Conservation (phyloP, 2,888 invertebrate genomes). For the Stictocephala bisonia region DNA sequence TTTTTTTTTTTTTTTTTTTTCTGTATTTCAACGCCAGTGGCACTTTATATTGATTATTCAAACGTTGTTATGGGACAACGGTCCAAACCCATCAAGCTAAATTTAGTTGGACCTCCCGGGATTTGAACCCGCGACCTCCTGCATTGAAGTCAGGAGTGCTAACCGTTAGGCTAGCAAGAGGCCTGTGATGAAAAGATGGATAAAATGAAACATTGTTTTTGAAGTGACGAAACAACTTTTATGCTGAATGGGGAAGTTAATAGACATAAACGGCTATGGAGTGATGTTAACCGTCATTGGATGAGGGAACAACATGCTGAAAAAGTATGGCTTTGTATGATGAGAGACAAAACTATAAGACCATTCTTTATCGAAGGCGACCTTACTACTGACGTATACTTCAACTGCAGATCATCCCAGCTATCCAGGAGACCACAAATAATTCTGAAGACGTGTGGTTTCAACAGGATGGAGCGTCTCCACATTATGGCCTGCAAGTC, state of each 20-base stretch:
- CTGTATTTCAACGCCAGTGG: too few species aligned
- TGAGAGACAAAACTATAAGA: not conserved
- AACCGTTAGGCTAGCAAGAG: too few species aligned
- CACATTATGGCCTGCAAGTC: too few species aligned
- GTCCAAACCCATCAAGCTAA: too few species aligned
- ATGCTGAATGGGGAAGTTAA: slow-evolving; percentile 13
- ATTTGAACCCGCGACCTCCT: too few species aligned
- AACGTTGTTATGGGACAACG: too few species aligned
- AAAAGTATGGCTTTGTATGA: slow-evolving; percentile 25
- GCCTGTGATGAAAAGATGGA: too few species aligned
- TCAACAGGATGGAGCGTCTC: not conserved
- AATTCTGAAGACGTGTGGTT: slow-evolving; percentile 2
- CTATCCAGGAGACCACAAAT: not conserved
- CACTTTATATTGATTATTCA: too few species aligned
- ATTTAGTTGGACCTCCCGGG: too few species aligned
- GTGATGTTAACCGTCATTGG: slow-evolving; percentile 21
- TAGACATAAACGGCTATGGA: slow-evolving; percentile 11
- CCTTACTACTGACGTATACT: not conserved
- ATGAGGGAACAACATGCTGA: slow-evolving; percentile 27
- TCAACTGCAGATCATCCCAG: not conserved
- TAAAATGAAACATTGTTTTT: slow-evolving; percentile 20
- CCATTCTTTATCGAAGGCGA: not conserved
- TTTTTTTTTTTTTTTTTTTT: too few species aligned
- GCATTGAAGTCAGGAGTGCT: too few species aligned
- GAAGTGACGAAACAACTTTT: slow-evolving; percentile 15